These are phyloP conservation scores for Drosophila malerkotliana DNA, from an alignment of 1,140 invertebrate genomes.

Conservation along the genomic window DNA sequence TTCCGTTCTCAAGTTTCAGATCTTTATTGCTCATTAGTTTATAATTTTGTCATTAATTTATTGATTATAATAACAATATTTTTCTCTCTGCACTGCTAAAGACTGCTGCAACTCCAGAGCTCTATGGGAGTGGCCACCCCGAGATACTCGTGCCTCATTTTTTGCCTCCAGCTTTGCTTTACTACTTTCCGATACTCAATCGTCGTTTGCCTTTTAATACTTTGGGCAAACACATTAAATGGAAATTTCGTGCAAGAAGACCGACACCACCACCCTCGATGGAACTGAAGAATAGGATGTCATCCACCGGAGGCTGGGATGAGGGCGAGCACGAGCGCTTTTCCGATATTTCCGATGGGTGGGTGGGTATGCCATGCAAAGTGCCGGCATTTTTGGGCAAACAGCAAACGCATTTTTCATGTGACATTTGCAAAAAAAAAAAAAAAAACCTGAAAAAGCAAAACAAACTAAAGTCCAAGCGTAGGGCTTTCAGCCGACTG, in stretches of 20 bases:
- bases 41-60: not conserved
- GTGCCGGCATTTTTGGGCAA: slow-evolving; percentile 66
- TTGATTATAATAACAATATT: not conserved
- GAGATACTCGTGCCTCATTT: slow-evolving; percentile 30
- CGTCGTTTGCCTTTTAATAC: slow-evolving; percentile 79
- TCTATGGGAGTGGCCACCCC: slow-evolving; percentile 37
- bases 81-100: not conserved
- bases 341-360: slow-evolving; percentile 7
- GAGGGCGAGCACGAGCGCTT: not conserved
- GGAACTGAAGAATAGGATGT: slow-evolving; percentile 37
- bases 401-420: slow-evolving; percentile 73
- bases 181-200: slow-evolving; percentile 79
- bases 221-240: slow-evolving; percentile 82
- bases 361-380: slow-evolving; percentile 53
- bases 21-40: no score
- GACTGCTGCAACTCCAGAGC: slow-evolving; percentile 20
- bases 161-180: slow-evolving; percentile 56
- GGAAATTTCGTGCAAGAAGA: slow-evolving; percentile 75
- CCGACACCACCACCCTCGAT: slow-evolving; percentile 31
- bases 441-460: slow-evolving; percentile 44
- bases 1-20: no score
- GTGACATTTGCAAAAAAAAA: slow-evolving; percentile 72
- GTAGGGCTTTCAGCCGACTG: slow-evolving; percentile 50
- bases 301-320: slow-evolving; percentile 3
- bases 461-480: slow-evolving; percentile 70